Evolutionary conservation across 1,140 invertebrate genomes (phyloP).

Genomic region (Drosophila micromelanica): DNA sequence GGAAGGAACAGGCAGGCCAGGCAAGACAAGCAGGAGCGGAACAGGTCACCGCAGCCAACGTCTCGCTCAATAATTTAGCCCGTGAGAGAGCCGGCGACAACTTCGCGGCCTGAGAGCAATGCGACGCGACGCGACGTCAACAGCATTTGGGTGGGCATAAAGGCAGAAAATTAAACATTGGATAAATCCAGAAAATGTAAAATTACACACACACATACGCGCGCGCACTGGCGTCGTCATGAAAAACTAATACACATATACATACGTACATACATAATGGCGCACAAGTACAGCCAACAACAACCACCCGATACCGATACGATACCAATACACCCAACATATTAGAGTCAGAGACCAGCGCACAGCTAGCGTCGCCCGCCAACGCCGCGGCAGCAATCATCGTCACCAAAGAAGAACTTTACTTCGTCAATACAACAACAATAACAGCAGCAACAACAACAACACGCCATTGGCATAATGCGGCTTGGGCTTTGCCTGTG

Average conservation of each 20-base stretch:
- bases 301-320: slow-evolving; percentile 64
- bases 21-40: slow-evolving; percentile 46
- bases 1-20: slow-evolving; percentile 14
- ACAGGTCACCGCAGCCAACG: slow-evolving; percentile 68
- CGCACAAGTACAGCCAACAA: slow-evolving; percentile 50
- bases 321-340: slow-evolving; percentile 55
- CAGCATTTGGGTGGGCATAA: slow-evolving; percentile 70
- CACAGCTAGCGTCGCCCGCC: slow-evolving; percentile 49
- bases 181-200: slow-evolving; percentile 82
- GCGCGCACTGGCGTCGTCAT: slow-evolving; percentile 38
- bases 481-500: slow-evolving; percentile 37
- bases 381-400: slow-evolving; percentile 68
- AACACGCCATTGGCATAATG: slow-evolving; percentile 34
- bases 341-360: slow-evolving; percentile 28
- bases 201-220: slow-evolving; percentile 56
- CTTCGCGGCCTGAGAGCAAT: slow-evolving; percentile 38
- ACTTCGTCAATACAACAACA: slow-evolving; percentile 78
- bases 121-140: slow-evolving; percentile 1
- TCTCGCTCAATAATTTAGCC: slow-evolving; percentile 69
- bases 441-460: slow-evolving; percentile 10
- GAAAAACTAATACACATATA: slow-evolving; percentile 75
- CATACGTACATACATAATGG: slow-evolving; percentile 16
- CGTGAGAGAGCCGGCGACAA: slow-evolving; percentile 52
- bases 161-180: slow-evolving; percentile 78
- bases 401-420: slow-evolving; percentile 79